Evolutionary conservation across 2,113 vertebrate species (phyloP), one percentile per base, ranked within the genome.

Genomic region (Aphyosemion australe): DNA sequence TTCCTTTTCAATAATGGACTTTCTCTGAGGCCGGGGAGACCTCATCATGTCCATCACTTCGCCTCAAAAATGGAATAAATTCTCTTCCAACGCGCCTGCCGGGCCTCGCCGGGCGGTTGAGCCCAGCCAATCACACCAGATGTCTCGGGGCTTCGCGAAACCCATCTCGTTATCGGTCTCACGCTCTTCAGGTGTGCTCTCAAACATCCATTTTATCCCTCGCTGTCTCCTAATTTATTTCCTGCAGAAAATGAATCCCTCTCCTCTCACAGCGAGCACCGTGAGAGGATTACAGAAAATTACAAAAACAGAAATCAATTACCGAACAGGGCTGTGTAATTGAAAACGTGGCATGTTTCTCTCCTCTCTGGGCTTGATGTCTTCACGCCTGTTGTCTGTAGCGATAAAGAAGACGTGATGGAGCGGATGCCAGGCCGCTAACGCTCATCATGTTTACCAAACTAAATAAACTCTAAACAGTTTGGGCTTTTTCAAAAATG

Each of bases 171-270:
- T 83, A 84, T 62, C 31, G 1, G 54, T 48, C 69, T 48, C 19
- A 56, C 69, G 43, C 77, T 73, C 45, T 76, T 82, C 84, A 84
- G 83, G 83, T 87, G 78, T 84, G 77, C 72, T 83, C 79, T 73
- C 82, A 76, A 63, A 84, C 84, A 81, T 80, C 57, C 83, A 83
- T 83, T 90, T 85, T 78, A 82, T 80, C 76, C 74, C 64, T 74
- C 12, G 12, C 26, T 11, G 4, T 67, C 50, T 69, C 34, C 76
- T 78, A 80, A 84, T 84, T 89, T 69, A 85, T 86, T 79, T 84
- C 83, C 84, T 47, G 68, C 69, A 68, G 80, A 87, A 87, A 85
- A 89, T 79, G 63, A 81, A 84, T 87, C 80, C 78, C 72, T 76
- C 76, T 84, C 61, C 66, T 75, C 60, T 80, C 70, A 73, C 57